phyloP scores from a whole-genome alignment of 2,797 vertebrate genomes.

The Centroberyx gerrardi region DNA sequence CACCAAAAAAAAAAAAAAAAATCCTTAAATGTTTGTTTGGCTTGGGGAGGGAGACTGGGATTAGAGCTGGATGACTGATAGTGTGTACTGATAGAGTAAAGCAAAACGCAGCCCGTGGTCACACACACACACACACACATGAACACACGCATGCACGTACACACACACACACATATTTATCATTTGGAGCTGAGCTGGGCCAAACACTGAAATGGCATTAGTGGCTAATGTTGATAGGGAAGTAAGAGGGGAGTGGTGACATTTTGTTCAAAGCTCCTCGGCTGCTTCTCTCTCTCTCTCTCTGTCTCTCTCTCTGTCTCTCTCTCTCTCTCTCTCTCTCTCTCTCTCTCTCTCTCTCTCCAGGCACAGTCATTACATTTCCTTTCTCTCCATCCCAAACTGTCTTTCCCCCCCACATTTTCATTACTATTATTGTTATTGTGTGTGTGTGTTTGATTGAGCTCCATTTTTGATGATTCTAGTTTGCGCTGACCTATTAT shows the following conservation, averaged over 20 bases:
- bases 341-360: not conserved
- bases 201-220: conserved; percentile 26
- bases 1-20: not conserved
- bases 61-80: not conserved
- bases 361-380: conserved; percentile 22
- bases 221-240: conserved; percentile 43
- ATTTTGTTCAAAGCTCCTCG: conserved; percentile 54
- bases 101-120: not conserved
- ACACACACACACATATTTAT: not conserved
- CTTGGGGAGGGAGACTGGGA: conserved; percentile 24
- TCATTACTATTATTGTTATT: conserved; percentile 27
- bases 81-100: conserved; percentile 19
- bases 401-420: conserved; percentile 9
- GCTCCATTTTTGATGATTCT: conserved; percentile 46
- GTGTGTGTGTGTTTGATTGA: conserved; percentile 37
- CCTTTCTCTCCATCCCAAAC: conserved; percentile 4
- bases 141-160: not conserved
- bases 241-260: conserved; percentile 42
- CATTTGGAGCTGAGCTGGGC: conserved; percentile 9
- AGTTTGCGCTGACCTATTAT: conserved; percentile 35
- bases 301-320: not conserved
- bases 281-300: conserved; percentile 12
- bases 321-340: not conserved
- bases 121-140: not conserved
- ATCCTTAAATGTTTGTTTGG: conserved; percentile 16